phyloP scores from a whole-genome alignment of 1,140 invertebrate species.

The Lucilia sericata region DNA sequence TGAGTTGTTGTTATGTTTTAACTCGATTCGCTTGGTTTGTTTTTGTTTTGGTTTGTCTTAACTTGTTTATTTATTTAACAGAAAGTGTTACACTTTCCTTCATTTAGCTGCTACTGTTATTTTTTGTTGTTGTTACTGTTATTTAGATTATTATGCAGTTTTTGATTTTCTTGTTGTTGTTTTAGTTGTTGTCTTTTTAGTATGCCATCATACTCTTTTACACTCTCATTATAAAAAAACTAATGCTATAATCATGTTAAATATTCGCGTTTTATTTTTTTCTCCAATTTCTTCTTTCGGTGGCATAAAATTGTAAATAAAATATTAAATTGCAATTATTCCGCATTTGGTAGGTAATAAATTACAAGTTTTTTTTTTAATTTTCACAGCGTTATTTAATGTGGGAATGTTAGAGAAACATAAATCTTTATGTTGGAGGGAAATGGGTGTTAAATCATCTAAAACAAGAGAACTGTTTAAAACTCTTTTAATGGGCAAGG shows the following conservation, averaged over 20 bases:
- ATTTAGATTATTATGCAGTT: slow-evolving; percentile 31
- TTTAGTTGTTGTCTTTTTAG: not conserved
- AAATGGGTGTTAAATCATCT: too few species aligned
- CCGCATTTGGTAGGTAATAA: not conserved
- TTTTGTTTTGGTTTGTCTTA: not conserved
- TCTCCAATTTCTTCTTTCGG: too few species aligned
- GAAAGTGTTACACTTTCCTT: slow-evolving; percentile 49
- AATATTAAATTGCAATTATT: not conserved
- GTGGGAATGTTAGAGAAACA: too few species aligned
- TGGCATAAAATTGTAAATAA: not conserved
- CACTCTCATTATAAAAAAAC: not conserved
- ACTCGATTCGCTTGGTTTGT: too few species aligned
- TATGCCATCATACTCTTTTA: not conserved
- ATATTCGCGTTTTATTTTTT: not conserved
- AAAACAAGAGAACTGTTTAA: too few species aligned
- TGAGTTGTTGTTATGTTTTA: too few species aligned
- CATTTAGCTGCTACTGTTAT: slow-evolving; percentile 39
- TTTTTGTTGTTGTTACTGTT: slow-evolving; percentile 33
- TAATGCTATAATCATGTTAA: slow-evolving; percentile 29
- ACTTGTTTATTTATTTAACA: slow-evolving; percentile 17
- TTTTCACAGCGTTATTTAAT: not conserved
- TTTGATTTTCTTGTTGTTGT: not conserved
- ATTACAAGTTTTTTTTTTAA: not conserved
- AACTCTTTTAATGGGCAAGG: too few species aligned
- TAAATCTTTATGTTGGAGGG: too few species aligned